Base-by-base conservation (phyloP, 2,113 vertebrate genomes). In the Apus apus region DNA sequence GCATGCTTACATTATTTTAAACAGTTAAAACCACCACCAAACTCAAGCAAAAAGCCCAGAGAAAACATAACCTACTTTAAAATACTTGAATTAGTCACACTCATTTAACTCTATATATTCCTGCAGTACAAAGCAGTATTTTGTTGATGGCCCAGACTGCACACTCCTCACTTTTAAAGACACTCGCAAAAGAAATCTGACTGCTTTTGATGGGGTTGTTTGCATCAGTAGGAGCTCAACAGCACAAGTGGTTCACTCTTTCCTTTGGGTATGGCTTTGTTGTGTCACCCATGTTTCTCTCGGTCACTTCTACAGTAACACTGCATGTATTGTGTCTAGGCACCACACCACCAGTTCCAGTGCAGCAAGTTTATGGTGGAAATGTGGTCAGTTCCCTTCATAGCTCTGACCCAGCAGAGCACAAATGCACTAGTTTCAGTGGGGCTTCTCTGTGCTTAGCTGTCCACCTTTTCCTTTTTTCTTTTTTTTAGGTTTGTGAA, bases 81-180 rank as follows among this genome's bases (percentile, higher is more conserved):
- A 89, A 71, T 32, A 60, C 48, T 56, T 48, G 26, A 67, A 92
- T 87, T 75, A 84, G 61, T 93, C 64, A 65, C 90, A 81, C 13
- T 78, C 70, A 15, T 93, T 97, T 94, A 92, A 86, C 48, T 88
- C 48, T 32, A 56, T 46, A 2, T 48, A 70, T 50, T 93, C 83
- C 80, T 68, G 65, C 65, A 57, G 61, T 27, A 80, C 65, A 72
- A 82, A 92, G 62, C 32, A 46, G 51, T 20, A 30, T 34, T 75
- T 68, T 51, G 15, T 64, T 73, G 45, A 34, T 0, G 23, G 85
- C 19, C 90, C 78, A 93, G 72, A 13, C 57, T 80, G 61, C 48
- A 84, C 91, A 34, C n/a, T 57, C 19, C 53, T 73, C 74, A 17
- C 58, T 91, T 54, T 30, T 70, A 36, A 71, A 83, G 76, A 88